A percentile compares a stretch with the other conserved stretches of the same genome.
phyloP scores from a whole-genome alignment of 2,797 vertebrate genomes.

The Sylvia borin region DNA sequence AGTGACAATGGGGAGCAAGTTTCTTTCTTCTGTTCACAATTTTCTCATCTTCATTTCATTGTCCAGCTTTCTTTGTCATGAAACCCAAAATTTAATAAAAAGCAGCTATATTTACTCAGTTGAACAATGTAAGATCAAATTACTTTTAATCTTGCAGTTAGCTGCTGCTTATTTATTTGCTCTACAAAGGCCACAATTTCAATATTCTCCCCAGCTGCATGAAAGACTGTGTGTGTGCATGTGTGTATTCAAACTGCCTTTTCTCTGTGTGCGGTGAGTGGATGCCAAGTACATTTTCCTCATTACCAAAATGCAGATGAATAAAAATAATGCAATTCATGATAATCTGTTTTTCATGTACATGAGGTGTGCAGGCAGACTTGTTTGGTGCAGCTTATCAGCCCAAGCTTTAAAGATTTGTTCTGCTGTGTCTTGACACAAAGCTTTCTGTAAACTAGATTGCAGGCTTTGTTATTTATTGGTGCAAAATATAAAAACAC shows the following conservation, averaged over 20 bases:
- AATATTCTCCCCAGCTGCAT: background rate
- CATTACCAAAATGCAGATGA: background rate
- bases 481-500: background rate
- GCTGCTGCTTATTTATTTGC: background rate
- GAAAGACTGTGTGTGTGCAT: background rate
- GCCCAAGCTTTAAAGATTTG: background rate
- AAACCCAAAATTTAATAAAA: background rate
- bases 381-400: background rate
- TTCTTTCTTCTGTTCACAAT: background rate
- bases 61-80: background rate
- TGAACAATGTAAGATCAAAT: slow-evolving; percentile 20
- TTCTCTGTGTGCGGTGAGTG: background rate
- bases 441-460: background rate
- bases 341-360: background rate
- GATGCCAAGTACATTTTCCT: background rate
- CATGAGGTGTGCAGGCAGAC: background rate
- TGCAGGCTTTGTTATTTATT: background rate
- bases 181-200: background rate
- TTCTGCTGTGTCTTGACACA: background rate
- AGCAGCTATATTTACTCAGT: background rate
- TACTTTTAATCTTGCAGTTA: background rate
- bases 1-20: background rate
- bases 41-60: background rate
- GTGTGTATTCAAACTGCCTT: background rate
- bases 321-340: background rate